phyloP scores from a whole-genome alignment of 2,888 invertebrate genomes.

The Pachymerium ferrugineum region DNA sequence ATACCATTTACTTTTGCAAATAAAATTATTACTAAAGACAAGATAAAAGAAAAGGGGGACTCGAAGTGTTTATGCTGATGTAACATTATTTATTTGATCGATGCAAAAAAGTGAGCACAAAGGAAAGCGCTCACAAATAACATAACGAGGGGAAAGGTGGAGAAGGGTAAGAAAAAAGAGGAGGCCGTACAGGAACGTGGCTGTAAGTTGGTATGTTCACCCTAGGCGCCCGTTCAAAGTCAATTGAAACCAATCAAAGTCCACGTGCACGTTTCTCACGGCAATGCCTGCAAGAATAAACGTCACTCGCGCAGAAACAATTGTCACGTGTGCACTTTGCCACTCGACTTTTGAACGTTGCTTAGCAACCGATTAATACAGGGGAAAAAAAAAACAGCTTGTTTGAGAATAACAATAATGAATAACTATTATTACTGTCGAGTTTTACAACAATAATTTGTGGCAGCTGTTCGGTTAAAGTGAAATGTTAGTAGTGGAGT shows the following conservation, averaged over 20 bases:
- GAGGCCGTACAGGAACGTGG: conserved; percentile 10
- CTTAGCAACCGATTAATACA: background rate
- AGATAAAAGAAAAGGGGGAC: background rate
- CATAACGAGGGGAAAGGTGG: conserved; percentile 1
- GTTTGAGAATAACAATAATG: conserved; percentile 10
- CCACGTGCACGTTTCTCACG: conserved; percentile 27
- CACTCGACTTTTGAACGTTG: background rate
- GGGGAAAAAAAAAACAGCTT: background rate
- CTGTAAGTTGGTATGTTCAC: conserved; percentile 19
- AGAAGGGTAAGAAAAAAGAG: background rate
- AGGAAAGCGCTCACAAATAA: conserved; percentile 7
- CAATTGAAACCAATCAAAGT: conserved; percentile 27
- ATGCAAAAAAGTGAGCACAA: background rate
- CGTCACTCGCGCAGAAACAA: conserved; percentile 24
- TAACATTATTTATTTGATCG: conserved; percentile 1
- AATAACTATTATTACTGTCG: conserved; percentile 19
- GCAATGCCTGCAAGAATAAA: conserved; percentile 24
- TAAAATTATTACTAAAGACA: background rate
- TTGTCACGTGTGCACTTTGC: conserved; percentile 23
- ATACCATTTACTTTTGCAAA: background rate
- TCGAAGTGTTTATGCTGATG: background rate
- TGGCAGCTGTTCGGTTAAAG: conserved; percentile 3
- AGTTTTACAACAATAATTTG: conserved; percentile 17
- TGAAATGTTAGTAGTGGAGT: background rate
- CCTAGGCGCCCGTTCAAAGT: conserved; percentile 25